Conservation (phyloP, 2,888 invertebrate species). For the Phengaris alcon region DNA sequence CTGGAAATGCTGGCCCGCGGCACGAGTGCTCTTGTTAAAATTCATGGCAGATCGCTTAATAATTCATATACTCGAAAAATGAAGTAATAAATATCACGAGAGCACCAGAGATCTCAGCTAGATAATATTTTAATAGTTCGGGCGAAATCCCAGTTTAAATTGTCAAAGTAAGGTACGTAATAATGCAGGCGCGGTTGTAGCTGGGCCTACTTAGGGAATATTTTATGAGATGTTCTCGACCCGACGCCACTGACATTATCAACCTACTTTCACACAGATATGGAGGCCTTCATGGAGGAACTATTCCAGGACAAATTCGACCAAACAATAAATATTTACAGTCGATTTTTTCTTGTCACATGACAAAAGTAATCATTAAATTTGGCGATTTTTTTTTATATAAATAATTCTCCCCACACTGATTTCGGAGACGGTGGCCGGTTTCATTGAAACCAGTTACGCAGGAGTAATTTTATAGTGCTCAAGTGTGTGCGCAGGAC, state of each 20-base stretch:
- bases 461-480: no score
- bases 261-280: neutral
- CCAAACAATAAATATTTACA: neutral
- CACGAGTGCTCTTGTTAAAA: neutral
- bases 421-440: no score
- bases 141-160: neutral
- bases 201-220: slow-evolving; percentile 9
- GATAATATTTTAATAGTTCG: neutral
- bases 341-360: no score
- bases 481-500: no score
- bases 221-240: neutral
- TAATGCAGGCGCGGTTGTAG: slow-evolving; percentile 12
- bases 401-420: no score
- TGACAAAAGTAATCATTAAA: no score
- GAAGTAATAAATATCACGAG: neutral
- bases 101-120: neutral
- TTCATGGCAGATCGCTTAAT: neutral
- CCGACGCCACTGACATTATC: neutral
- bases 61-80: neutral
- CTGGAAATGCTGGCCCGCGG: neutral
- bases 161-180: neutral
- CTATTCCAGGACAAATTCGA: neutral
- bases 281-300: neutral
- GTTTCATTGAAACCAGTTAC: no score
- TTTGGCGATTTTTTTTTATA: no score